Evolutionary conservation across 2,113 vertebrate genomes (phyloP).

Genomic region (Microtus pennsylvanicus): DNA sequence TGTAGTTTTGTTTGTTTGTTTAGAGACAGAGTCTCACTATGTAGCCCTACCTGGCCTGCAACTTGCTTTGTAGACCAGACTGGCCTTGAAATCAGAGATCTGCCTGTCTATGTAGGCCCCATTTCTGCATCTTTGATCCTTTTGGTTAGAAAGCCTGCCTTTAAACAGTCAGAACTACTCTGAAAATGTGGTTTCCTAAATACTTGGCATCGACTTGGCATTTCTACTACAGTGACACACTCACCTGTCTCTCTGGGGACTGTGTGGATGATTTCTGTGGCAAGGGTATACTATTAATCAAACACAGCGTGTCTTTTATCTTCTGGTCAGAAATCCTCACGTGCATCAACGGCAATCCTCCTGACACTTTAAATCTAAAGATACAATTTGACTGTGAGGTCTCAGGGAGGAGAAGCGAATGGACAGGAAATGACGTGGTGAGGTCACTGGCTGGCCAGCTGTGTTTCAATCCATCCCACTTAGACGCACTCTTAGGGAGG

Average conservation of each 20-base stretch:
- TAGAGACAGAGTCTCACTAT: not conserved
- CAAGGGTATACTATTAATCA: slow-evolving; percentile 93
- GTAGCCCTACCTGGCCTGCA: not conserved
- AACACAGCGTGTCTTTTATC: slow-evolving; percentile 89
- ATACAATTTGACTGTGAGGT: slow-evolving; percentile 6
- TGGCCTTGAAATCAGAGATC: not conserved
- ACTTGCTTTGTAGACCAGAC: not conserved
- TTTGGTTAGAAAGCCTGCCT: not conserved
- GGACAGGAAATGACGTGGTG: not conserved
- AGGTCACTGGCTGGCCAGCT: not conserved
- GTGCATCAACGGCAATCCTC: slow-evolving; percentile 95
- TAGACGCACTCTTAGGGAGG: not conserved
- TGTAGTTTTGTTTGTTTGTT: not conserved
- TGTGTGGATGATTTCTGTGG: slow-evolving; percentile 86
- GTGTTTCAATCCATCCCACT: not conserved
- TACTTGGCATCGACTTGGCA: not conserved
- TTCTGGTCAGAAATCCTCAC: slow-evolving; percentile 95
- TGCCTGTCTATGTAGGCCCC: not conserved
- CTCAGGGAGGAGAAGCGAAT: not conserved
- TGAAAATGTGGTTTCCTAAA: not conserved
- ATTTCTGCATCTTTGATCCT: not conserved
- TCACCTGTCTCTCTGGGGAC: slow-evolving; percentile 85
- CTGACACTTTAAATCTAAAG: slow-evolving; percentile 94
- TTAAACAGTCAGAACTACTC: not conserved
- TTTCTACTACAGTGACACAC: slow-evolving; percentile 80